Conservation (phyloP, 2,888 invertebrate genomes). For the Cosmia trapezina region DNA sequence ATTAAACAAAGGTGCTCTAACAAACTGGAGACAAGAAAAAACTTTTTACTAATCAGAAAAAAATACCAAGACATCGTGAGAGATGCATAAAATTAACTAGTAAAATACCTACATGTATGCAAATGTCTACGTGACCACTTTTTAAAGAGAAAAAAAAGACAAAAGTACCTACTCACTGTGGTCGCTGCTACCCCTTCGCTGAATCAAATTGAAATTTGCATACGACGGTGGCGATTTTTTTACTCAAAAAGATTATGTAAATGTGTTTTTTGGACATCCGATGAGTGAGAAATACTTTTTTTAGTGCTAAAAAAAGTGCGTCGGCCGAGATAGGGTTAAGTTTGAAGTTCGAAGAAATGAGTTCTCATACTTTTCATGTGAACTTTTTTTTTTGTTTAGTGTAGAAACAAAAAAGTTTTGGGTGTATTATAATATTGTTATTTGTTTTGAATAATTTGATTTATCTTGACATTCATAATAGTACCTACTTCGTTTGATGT, state of each 20-base stretch:
- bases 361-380: slow-evolving; percentile 67
- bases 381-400: slow-evolving; percentile 42
- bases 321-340: slow-evolving; percentile 66
- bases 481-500: not conserved
- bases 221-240: slow-evolving; percentile 86
- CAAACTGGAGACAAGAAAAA: slow-evolving; percentile 52
- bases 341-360: slow-evolving; percentile 56
- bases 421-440: slow-evolving; percentile 4
- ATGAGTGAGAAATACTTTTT: slow-evolving; percentile 75
- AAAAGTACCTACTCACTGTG: slow-evolving; percentile 69
- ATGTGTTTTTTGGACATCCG: slow-evolving; percentile 87
- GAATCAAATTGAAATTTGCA: slow-evolving; percentile 82
- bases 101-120: slow-evolving; percentile 75
- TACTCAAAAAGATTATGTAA: slow-evolving; percentile 84
- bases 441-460: slow-evolving; percentile 19
- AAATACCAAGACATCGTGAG: slow-evolving; percentile 81
- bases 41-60: slow-evolving; percentile 68
- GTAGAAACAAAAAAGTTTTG: slow-evolving; percentile 15
- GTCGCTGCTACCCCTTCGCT: slow-evolving; percentile 78
- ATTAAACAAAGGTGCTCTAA: slow-evolving; percentile 61
- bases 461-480: not conserved
- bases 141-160: slow-evolving; percentile 76
- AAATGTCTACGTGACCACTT: slow-evolving; percentile 86
- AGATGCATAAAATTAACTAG: slow-evolving; percentile 83
- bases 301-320: slow-evolving; percentile 70